These are phyloP conservation scores for Rhyacichthys aspro DNA, from an alignment of 2,797 vertebrate genomes.

Conservation along the genomic window DNA sequence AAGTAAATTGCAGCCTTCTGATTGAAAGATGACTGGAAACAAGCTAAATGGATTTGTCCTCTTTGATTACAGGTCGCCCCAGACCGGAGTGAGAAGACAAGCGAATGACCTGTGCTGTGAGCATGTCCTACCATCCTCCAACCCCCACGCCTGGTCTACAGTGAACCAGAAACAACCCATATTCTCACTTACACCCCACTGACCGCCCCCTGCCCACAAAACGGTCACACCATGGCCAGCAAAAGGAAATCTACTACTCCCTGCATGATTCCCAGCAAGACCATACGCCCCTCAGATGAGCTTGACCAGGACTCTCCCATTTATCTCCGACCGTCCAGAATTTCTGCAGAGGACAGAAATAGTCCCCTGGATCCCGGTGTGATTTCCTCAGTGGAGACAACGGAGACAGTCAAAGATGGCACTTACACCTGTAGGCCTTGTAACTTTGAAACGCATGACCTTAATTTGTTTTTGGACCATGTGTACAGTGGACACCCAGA, in stretches of 20 bases:
- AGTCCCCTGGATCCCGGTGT: conserved; percentile 58
- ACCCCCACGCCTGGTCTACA: conserved; percentile 65
- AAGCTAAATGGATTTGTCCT: conserved; percentile 17
- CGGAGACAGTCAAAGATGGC: conserved; percentile 65
- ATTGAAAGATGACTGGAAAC: neutral
- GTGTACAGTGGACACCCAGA: conserved; percentile 91
- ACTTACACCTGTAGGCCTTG: conserved; percentile 90
- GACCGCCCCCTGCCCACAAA: conserved; percentile 24
- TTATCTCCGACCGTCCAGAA: conserved; percentile 50
- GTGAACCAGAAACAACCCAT: conserved; percentile 46
- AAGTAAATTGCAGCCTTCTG: neutral
- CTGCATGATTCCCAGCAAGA: conserved; percentile 97
- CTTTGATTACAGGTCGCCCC: conserved; percentile 53
- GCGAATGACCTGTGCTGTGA: conserved; percentile 49
- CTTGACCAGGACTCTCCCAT: conserved; percentile 71
- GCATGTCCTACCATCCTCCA: conserved; percentile 45
- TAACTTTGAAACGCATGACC: conserved; percentile 89
- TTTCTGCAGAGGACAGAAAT: conserved; percentile 51
- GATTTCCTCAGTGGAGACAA: conserved; percentile 57
- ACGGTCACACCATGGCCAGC: conserved; percentile 88
- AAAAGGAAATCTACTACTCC: conserved; percentile 98
- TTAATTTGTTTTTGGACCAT: conserved; percentile 91
- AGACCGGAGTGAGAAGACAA: conserved; percentile 26
- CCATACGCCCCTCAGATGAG: conserved; percentile 79
- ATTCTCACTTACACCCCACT: conserved; percentile 32